Evolutionary conservation across 2,888 invertebrate species (phyloP).

Genomic region (Drosophila niveifrons): DNA sequence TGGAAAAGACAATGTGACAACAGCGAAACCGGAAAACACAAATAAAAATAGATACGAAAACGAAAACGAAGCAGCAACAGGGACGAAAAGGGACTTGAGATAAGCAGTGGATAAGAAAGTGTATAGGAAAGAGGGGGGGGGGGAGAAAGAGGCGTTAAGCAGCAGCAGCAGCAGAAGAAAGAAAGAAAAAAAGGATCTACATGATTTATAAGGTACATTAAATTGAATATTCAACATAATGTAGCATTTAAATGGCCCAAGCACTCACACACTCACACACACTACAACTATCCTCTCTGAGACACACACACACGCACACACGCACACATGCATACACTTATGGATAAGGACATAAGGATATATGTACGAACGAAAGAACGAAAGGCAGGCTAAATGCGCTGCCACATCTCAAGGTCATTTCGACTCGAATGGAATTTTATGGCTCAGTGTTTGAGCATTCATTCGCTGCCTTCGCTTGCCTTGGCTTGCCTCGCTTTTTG

Average conservation of each 20-base stretch:
- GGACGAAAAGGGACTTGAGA: slow-evolving; percentile 2
- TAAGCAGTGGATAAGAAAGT: neutral
- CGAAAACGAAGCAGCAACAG: slow-evolving; percentile 15
- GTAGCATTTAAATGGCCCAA: slow-evolving; percentile 75
- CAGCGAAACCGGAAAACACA: slow-evolving; percentile 21
- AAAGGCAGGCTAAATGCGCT: slow-evolving; percentile 22
- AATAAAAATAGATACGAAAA: slow-evolving; percentile 27
- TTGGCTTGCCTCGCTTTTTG: neutral
- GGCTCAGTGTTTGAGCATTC: slow-evolving; percentile 34
- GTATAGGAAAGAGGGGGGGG: neutral
- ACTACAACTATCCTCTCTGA: slow-evolving; percentile 36
- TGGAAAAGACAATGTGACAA: slow-evolving; percentile 33
- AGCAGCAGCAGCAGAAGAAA: slow-evolving; percentile 26
- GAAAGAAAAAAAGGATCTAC: slow-evolving; percentile 59
- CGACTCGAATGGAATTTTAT: slow-evolving; percentile 40
- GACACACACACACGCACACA: slow-evolving; percentile 20
- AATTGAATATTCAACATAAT: slow-evolving; percentile 80
- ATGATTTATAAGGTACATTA: slow-evolving; percentile 79
- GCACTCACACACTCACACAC: slow-evolving; percentile 33
- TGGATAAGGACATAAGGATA: slow-evolving; percentile 3
- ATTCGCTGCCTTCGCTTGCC: too few species aligned
- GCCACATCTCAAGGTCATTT: slow-evolving; percentile 53
- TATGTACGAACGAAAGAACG: neutral
- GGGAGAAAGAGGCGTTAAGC: slow-evolving; percentile 36
- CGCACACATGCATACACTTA: slow-evolving; percentile 3